Evolutionary conservation across 2,113 vertebrate genomes (phyloP).

Genomic region (Indri indri): DNA sequence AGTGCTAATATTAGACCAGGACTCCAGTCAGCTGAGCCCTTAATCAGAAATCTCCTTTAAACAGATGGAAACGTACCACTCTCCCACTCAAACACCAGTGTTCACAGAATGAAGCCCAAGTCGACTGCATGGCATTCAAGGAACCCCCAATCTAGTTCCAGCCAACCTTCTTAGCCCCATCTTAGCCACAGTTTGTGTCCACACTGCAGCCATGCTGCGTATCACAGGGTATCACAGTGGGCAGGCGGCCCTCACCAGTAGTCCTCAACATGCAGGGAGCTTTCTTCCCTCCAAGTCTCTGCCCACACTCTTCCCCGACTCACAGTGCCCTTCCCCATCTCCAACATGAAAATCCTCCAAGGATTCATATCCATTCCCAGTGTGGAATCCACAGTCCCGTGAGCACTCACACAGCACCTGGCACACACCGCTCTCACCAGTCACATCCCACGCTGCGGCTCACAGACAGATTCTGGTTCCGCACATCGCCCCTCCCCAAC

Average conservation of each 20-base stretch:
- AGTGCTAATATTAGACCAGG: background rate
- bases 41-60: background rate
- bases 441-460: background rate
- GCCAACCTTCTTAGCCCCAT: background rate
- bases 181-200: background rate
- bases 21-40: background rate
- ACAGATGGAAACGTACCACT: background rate
- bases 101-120: background rate
- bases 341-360: background rate
- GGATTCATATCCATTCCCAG: background rate
- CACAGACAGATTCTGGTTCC: fast-evolving
- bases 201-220: fast-evolving
- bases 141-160: background rate
- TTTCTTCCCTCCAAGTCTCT: background rate
- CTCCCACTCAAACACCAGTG: background rate
- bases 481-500: fast-evolving
- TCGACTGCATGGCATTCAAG: background rate
- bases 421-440: fast-evolving
- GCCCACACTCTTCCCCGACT: background rate
- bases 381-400: background rate
- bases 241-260: background rate
- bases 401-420: background rate
- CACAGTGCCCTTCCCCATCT: background rate
- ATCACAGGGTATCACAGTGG: background rate
- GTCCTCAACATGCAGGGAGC: background rate